These are phyloP conservation scores for Heliornis fulica DNA, from an alignment of 2,113 vertebrate species.

Conservation along the genomic window DNA sequence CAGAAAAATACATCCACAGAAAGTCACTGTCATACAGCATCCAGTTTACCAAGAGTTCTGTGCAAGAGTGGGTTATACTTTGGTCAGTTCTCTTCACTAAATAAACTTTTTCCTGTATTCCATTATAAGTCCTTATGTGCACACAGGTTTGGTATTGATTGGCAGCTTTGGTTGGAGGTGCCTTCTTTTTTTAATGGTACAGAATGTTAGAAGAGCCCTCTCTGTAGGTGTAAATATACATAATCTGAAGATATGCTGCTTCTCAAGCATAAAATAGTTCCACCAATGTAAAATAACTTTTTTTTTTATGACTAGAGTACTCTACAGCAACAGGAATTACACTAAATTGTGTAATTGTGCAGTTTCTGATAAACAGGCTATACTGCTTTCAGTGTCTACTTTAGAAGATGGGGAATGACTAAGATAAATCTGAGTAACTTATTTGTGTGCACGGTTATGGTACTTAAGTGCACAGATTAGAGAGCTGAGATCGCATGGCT, in stretches of 20 bases:
- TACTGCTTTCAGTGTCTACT: background rate
- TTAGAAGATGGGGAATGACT: background rate
- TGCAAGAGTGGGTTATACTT: background rate
- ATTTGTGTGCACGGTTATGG: background rate
- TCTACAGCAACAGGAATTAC: background rate
- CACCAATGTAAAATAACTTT: background rate
- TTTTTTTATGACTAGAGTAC: background rate
- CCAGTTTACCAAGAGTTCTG: background rate
- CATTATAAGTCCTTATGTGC: background rate
- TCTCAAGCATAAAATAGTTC: background rate
- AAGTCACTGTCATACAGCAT: background rate
- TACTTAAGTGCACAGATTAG: background rate
- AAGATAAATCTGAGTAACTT: background rate
- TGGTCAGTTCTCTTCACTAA: background rate
- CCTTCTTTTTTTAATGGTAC: background rate
- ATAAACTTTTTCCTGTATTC: background rate
- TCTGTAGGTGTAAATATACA: background rate
- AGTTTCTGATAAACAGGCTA: background rate
- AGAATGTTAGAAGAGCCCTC: background rate
- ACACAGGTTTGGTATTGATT: background rate
- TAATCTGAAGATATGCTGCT: background rate
- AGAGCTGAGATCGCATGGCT: accelerated
- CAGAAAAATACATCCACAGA: no score
- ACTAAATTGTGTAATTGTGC: background rate
- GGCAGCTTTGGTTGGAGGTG: background rate